Percentiles rank a stretch among this genome's conserved stretches.
Conservation (phyloP, 2,888 invertebrate species). For the Cheilosia urbana region DNA sequence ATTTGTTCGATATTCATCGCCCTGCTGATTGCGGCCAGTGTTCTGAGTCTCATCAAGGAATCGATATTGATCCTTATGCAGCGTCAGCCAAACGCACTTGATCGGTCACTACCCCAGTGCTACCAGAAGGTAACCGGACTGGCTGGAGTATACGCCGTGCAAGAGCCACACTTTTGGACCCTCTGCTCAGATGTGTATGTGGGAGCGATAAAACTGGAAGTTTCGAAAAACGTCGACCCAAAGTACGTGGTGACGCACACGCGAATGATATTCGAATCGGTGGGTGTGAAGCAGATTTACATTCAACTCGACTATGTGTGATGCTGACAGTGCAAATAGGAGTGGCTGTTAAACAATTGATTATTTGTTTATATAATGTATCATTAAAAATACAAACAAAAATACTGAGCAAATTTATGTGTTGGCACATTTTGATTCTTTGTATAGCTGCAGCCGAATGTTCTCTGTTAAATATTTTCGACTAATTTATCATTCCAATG, state of each 20-base stretch:
- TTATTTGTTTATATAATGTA: slow-evolving; percentile 62
- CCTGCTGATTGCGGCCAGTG: slow-evolving; percentile 94
- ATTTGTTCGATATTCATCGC: slow-evolving; percentile 99
- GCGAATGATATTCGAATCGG: slow-evolving; percentile 96
- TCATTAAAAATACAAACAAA: slow-evolving; percentile 60
- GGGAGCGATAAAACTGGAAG: slow-evolving; percentile 97
- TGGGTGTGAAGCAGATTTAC: slow-evolving; percentile 95
- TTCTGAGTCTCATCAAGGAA: slow-evolving; percentile 92
- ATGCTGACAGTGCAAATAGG: slow-evolving; percentile 79
- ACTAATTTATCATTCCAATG: slow-evolving; percentile 65
- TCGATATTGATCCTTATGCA: slow-evolving; percentile 97
- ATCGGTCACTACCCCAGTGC: slow-evolving; percentile 92
- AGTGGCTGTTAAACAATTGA: slow-evolving; percentile 50
- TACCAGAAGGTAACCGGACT: slow-evolving; percentile 95
- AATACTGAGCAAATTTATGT: slow-evolving; percentile 48
- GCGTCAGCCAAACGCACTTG: slow-evolving; percentile 93
- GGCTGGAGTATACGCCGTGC: slow-evolving; percentile 97
- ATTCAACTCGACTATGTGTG: slow-evolving; percentile 96
- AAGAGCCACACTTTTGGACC: slow-evolving; percentile 99
- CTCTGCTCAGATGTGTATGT: slow-evolving; percentile 96
- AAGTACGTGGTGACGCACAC: slow-evolving; percentile 96
- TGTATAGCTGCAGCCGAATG: slow-evolving; percentile 12
- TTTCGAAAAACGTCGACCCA: slow-evolving; percentile 95
- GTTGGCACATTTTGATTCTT: slow-evolving; percentile 45
- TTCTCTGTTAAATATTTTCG: slow-evolving; percentile 25